Conservation (phyloP, 53 echinoderm and acorn worm species). For the Mesocentrotus franciscanus region DNA sequence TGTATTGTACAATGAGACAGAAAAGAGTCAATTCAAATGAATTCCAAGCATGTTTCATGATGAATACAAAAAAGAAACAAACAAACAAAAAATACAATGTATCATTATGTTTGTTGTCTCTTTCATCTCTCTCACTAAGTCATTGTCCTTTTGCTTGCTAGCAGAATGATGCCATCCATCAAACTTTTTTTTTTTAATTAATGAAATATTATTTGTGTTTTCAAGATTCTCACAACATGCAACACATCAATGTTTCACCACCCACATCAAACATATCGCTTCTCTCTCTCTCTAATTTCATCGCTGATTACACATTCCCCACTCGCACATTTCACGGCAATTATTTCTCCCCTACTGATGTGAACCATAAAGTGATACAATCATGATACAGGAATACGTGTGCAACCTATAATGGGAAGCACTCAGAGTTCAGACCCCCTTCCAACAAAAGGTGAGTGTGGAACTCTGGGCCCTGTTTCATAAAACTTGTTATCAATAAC, state of each 20-base stretch:
- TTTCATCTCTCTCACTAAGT: neutral
- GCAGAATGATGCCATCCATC: neutral
- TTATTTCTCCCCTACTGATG: neutral
- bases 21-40: too few species aligned
- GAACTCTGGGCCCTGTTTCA: too few species aligned
- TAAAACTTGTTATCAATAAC: too few species aligned
- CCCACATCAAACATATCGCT: neutral
- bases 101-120: too few species aligned
- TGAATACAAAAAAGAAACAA: too few species aligned
- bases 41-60: too few species aligned
- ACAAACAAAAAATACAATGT: too few species aligned
- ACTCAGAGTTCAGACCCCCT: neutral
- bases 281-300: conserved; percentile 38
- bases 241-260: neutral
- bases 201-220: neutral
- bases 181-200: too few species aligned
- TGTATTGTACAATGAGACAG: too few species aligned
- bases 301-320: neutral
- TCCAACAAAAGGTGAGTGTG: too few species aligned
- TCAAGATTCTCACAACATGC: neutral
- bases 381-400: neutral
- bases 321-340: neutral
- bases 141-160: neutral
- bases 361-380: neutral
- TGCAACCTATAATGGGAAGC: neutral